Base-by-base conservation (phyloP, 2,113 vertebrate genomes). In the Leptocoma aspasia region DNA sequence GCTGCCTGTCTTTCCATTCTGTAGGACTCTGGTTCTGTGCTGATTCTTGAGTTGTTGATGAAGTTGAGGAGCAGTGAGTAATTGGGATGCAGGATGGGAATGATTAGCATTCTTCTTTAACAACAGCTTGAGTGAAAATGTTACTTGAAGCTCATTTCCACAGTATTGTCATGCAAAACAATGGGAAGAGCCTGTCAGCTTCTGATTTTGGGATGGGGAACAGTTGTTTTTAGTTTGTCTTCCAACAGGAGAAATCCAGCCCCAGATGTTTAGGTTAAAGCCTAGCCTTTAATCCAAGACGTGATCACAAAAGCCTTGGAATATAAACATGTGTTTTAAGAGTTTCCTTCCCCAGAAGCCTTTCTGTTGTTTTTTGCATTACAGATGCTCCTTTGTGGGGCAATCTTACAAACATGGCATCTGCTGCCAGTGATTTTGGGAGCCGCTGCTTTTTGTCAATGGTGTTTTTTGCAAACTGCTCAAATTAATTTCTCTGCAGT, bases 81-180 rank as follows among this genome's bases (percentile, higher is more conserved):
- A 96, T 94, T 97, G 76, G 52, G 83, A 88, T 50, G 63, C 59
- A 63, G 84, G 70, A 78, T 75, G 75, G 75, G 44, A 37, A 80
- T 90, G 84, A 93, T 93, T 90, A 88, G 47, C 60, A 44, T 96
- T 96, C 75, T 90, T 95, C 90, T 88, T 59, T 31, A 80, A 95
- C 75, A 95, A 93, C 94, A 86, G 82, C 90, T 68, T 35, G 85
- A 94, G 72, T 56, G 75, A 81, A 91, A 86, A 60, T 66, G 64
- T 94, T 79, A 27, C 60, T 95, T 83, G 56, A 78, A 88, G 82
- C 92, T 95, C 92, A 94, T 91, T 95, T 97, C 82, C 92, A 78
- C 87, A 26, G 79, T 75, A 82, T 96, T 95, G 82, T 95, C 64
- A 49, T 70, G 63, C 44, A 77, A 56, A 96, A 81, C 71, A 92